Evolutionary conservation across 2,888 invertebrate genomes (phyloP), one percentile per base, ranked within the genome.

Genomic region (Mystacides longicornis): DNA sequence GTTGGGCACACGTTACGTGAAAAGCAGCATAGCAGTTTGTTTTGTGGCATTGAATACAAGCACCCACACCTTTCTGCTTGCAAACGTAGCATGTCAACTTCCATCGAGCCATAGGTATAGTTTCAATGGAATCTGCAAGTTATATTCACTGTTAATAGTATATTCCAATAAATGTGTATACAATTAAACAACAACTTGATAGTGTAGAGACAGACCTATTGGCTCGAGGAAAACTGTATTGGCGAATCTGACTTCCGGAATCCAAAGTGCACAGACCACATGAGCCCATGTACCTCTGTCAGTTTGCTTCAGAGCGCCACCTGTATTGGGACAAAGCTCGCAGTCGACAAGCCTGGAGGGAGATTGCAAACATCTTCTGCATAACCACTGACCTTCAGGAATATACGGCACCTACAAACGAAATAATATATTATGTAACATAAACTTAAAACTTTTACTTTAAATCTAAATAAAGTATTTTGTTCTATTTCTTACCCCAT

Each of bases 1-100:
- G 93, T 70, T 97, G 96, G 0, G 98, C 99, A 72, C 99, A 99
- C 0, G 99, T 99, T 2, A 99, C 99, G 71, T 99, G 99, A 74
- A 99, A 99, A 1, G 98, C 97, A 7, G 93, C 90, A 69, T 96
- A 97, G 69, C 97, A 97, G 71, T 91, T 95, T 64, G 86, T 88
- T 67, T 94, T 91, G 72, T 97, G 95, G 70, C 98, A 99, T 73
- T 99, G 98, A 61, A 99, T 97, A 67, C 98, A 98, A 0, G 98
- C 97, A 3, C 98, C 98, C 0, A 89, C 88, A 23, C 89, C 88
- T 57, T 89, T 82, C 66, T 93, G 90, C 67, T 93, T 96, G 73
- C 98, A 99, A 52, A 99, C 93, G 72, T 94, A 95, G 69, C 99
- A 99, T 0, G 89, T 88, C n/a, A 99, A 80, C 66, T 90, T 90